Conservation (phyloP, 2,888 invertebrate species). For the Pseudanteris insignis region DNA sequence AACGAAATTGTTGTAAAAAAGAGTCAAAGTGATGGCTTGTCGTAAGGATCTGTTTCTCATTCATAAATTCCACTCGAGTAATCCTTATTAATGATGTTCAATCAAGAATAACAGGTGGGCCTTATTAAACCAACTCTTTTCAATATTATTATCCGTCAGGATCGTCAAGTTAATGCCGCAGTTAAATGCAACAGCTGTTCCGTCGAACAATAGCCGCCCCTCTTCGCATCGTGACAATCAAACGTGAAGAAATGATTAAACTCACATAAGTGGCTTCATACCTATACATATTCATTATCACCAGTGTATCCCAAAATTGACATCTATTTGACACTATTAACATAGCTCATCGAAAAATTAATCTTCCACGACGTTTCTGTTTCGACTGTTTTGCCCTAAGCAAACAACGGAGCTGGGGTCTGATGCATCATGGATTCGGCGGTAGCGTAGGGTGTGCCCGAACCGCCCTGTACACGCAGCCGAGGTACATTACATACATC, state of each 20-base stretch:
- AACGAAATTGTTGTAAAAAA: too few species aligned
- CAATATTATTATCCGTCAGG: conserved; percentile 7
- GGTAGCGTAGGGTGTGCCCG: conserved; percentile 36
- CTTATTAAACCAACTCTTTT: conserved; percentile 1
- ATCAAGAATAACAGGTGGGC: neutral
- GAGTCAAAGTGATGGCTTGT: too few species aligned
- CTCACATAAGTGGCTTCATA: conserved; percentile 6
- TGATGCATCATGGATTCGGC: conserved; percentile 32
- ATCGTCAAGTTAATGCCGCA: neutral
- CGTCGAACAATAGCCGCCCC: neutral
- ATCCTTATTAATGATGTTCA: neutral
- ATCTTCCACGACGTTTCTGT: conserved; percentile 29
- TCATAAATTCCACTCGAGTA: too few species aligned
- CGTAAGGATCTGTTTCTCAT: too few species aligned
- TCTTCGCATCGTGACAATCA: neutral
- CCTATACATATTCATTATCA: conserved; percentile 28
- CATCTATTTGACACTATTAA: conserved; percentile 37
- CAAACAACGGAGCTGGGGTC: conserved; percentile 26
- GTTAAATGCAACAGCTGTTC: conserved; percentile 4
- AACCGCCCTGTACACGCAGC: conserved; percentile 27
- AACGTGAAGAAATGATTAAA: conserved; percentile 12
- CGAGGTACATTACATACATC: conserved; percentile 34
- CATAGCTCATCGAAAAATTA: conserved; percentile 30
- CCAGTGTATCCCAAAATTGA: conserved; percentile 19
- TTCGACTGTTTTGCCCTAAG: conserved; percentile 28